phyloP scores from a whole-genome alignment of 2,888 invertebrate genomes.

The Brachylomia viminalis region DNA sequence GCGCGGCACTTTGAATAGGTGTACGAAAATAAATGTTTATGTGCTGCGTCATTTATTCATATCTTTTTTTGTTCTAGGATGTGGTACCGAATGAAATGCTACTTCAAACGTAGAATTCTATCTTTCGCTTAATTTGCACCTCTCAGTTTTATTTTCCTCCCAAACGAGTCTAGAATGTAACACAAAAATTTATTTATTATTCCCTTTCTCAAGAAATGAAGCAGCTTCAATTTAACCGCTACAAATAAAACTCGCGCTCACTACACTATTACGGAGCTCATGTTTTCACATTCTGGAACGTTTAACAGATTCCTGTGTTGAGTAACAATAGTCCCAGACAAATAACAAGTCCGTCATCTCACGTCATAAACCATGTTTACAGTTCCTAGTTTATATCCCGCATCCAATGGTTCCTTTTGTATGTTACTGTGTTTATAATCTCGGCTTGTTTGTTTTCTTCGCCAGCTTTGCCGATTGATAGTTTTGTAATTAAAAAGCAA shows the following conservation, averaged over 20 bases:
- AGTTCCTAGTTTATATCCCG: slow-evolving; percentile 56
- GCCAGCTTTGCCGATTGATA: slow-evolving; percentile 31
- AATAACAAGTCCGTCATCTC: slow-evolving; percentile 77
- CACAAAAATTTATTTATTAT: slow-evolving; percentile 5
- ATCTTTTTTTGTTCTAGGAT: not conserved
- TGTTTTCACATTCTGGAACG: slow-evolving; percentile 56
- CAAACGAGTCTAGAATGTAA: slow-evolving; percentile 3
- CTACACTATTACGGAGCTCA: slow-evolving; percentile 32
- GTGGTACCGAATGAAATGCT: not conserved
- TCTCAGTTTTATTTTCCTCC: not conserved
- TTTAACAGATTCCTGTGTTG: slow-evolving; percentile 71
- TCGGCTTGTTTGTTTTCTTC: slow-evolving; percentile 33
- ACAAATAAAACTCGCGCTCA: slow-evolving; percentile 29
- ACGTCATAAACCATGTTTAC: slow-evolving; percentile 80
- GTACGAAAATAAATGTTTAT: slow-evolving; percentile 28
- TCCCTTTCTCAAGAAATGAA: not conserved
- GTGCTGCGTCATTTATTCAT: not conserved
- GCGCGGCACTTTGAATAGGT: slow-evolving; percentile 18
- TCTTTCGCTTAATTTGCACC: not conserved
- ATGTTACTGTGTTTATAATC: slow-evolving; percentile 47
- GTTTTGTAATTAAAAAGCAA: slow-evolving; percentile 48
- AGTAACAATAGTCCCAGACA: slow-evolving; percentile 65
- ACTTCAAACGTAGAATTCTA: not conserved
- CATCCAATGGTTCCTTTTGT: slow-evolving; percentile 34
- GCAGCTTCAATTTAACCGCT: slow-evolving; percentile 15